Base-by-base conservation (phyloP, 1,140 invertebrate species). In the Drosophila ercepeae region DNA sequence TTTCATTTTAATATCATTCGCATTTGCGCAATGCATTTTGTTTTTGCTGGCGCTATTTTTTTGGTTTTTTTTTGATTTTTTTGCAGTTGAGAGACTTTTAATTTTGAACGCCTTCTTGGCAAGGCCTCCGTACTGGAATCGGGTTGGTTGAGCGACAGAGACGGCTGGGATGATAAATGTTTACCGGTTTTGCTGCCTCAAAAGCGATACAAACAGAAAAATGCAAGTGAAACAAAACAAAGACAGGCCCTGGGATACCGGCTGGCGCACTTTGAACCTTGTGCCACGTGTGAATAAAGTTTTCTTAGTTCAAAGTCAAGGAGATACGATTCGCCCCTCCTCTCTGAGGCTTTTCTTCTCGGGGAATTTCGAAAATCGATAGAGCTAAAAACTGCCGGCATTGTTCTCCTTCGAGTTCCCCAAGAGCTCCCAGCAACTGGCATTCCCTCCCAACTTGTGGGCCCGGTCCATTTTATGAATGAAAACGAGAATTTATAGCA, bases 1-100 rank as follows among this genome's bases (percentile, higher is more conserved):
- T 89, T 84, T 89, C 81, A 84, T 84, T 89, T 89, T 89, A 81
- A 81, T 84, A 89, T 89, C 79, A 74, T 77, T 84, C 75, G 79
- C 75, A 84, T 89, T 84, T 89, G 83, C 75, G 84, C 84, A 89
- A 89, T 84, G 78, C 83, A 78, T 67, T 76, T 71, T 72, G 57
- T 50, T 46, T 34, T 51, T 48, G 57, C 19, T 41, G 48, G 39
- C 8, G 14, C 3, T 29, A 51, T 32, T 57, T 42, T 21, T 21
- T 14, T 6, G 18, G 1, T 44, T 36, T 53, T 53, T 60, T 48
- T 70, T 60, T n/a, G n/a, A n/a, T n/a, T n/a, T 44, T 44, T 42
- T 16, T 60, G 53, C 55, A 59, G 63, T 68, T 76, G 84, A 84
- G 84, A 72, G 78, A 84, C 84, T 89, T 89, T 89, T 89, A 89